Evolutionary conservation across 2,797 vertebrate genomes (phyloP), one percentile per base, ranked within the genome.

Genomic region (Discoglossus pictus): DNA sequence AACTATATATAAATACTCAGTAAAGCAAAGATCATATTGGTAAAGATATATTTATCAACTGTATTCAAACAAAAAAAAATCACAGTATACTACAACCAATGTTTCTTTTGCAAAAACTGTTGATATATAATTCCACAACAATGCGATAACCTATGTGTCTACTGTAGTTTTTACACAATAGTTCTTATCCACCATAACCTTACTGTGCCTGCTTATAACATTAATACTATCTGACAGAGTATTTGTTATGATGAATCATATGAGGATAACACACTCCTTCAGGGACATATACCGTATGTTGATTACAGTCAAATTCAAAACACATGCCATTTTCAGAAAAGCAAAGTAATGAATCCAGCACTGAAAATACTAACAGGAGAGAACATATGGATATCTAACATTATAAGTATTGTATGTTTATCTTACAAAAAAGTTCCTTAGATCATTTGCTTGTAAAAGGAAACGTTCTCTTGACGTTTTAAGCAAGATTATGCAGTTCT

Each of bases 171-270:
- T 47, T 9, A 23, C 10, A 47, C 10, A 2, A 11, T 4, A 47
- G 20, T 2, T 13, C 23, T 56, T 58, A 18, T 35, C 59, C 67
- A 60, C 24, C 50, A 24, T 55, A 62, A 61, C 58, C 34, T 70
- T 60, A 21, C 35, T 43, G 25, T 58, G 35, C 36, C 39, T 58
- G 7, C 31, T 12, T 31, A 23, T 48, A 35, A 70, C 60, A 43
- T 51, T 70, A 58, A 70, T 50, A 43, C 17, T n/a, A 25, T 43
- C 7, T 58, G 68, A 58, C 68, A 70, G 60, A 61, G 35, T 63
- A 64, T 64, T 70, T 63, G 60, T 63, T 42, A 51, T 56, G 52
- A 46, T 63, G 68, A 70, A 50, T 63, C 60, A 58, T 43, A 58
- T 43, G 13, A 70, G 60, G 43, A 64, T 63, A 70, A 43, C 60